Base-by-base conservation (phyloP, 1,140 invertebrate genomes). In the Dicyema japonicum region DNA sequence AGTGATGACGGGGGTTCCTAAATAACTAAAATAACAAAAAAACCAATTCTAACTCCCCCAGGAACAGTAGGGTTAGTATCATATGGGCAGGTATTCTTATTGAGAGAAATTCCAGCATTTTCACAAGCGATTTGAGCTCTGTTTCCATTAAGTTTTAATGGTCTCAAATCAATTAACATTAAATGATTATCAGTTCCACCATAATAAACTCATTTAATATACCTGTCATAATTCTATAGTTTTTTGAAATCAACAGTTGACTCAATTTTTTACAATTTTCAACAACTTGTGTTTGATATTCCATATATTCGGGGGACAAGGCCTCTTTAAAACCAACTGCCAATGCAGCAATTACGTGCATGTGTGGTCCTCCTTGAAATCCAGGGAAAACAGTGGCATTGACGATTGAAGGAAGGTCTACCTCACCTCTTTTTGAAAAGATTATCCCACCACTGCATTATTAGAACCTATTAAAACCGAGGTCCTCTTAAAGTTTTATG, bases 51-150 rank as follows among this genome's bases (percentile, higher is more conserved):
- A 1, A 50, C 33, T 14, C 47, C 82, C 36, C 72, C 74, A 1
- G 80, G 76, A 55, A 74, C 75, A 32, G 90, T 48, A 1, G 80
- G 75, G 41, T 70, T 80, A 42, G 74, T 80, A 45, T 92, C 82
- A 4, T 78, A 78, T 23, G 46, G 42, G 31, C 59, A 61, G 1
- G 82, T 90, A 46, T 94, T 94, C 54, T 92, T 94, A 47, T 94
- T 94, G 38, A 74, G 78, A 7, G 74, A 75, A 43, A 92, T 78
- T 24, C 65, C 65, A 35, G 76, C 62, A 27, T 71, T 59, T 45
- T 92, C 80, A 1, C 88, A 52, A 19, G 88, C 60, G 30, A 63
- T 64, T 47, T 90, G 60, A 3, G 65, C 72, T 36, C 66, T 64
- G 5, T 71, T 64, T 5, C 80, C 80, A 19, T 67, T 67, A 0